phyloP scores from a whole-genome alignment of 2,888 invertebrate genomes.

The Drymonia ruficornis region DNA sequence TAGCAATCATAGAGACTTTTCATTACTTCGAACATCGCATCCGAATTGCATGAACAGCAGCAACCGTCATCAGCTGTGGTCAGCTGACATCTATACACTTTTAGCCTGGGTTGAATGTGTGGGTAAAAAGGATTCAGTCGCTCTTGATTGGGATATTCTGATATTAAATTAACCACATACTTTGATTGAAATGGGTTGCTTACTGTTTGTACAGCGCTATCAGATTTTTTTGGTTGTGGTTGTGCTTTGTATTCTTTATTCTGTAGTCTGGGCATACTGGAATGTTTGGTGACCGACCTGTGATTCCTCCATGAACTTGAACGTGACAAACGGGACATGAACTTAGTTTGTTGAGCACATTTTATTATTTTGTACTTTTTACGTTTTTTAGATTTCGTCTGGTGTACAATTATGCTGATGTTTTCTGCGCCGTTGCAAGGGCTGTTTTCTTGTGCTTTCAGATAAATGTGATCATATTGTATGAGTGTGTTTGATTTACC shows the following conservation, averaged over 20 bases:
- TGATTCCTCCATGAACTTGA: background rate
- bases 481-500: background rate
- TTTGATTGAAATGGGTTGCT: slow-evolving; percentile 6
- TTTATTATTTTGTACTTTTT: slow-evolving; percentile 24
- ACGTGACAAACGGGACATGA: background rate
- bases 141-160: no score
- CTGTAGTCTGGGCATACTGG: slow-evolving; percentile 13
- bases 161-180: slow-evolving; percentile 11
- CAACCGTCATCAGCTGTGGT: slow-evolving; percentile 5
- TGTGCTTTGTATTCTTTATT: slow-evolving; percentile 5
- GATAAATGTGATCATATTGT: background rate
- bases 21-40: slow-evolving; percentile 22
- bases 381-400: slow-evolving; percentile 25
- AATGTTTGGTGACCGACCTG: slow-evolving; percentile 6
- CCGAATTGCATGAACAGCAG: slow-evolving; percentile 19
- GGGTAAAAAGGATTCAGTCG: background rate
- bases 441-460: slow-evolving; percentile 9
- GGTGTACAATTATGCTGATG: slow-evolving; percentile 26
- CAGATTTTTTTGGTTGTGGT: slow-evolving; percentile 13
- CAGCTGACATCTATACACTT: slow-evolving; percentile 5
- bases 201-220: background rate
- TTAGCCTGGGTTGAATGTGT: slow-evolving; percentile 6
- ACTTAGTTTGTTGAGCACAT: background rate
- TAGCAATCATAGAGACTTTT: slow-evolving; percentile 23
- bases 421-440: slow-evolving; percentile 20